These are phyloP conservation scores for Mormyrus proboscirostris DNA, from an alignment of 2,797 vertebrate genomes.

Conservation along the genomic window DNA sequence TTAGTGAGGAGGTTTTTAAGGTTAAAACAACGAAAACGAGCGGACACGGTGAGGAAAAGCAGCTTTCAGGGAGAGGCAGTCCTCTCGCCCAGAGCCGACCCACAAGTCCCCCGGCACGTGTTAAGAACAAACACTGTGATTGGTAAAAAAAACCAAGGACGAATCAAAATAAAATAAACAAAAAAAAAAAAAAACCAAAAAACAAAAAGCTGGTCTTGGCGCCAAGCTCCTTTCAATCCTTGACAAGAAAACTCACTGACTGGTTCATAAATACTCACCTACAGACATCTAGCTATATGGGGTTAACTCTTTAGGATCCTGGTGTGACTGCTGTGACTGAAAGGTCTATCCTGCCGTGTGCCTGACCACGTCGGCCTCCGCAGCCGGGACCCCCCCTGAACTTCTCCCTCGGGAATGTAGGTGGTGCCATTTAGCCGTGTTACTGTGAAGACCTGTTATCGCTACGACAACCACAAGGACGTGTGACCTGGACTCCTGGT, in stretches of 20 bases:
- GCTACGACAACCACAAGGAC: conserved; percentile 55
- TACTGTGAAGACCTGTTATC: conserved; percentile 57
- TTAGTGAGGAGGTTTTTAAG: conserved; percentile 47
- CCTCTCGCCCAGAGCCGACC: conserved; percentile 53
- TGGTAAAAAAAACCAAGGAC: conserved; percentile 66
- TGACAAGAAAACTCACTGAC: conserved; percentile 66
- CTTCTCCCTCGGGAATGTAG: conserved; percentile 58
- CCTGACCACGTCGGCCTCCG: conserved; percentile 27
- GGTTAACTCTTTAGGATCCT: conserved; percentile 55
- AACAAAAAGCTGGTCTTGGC: conserved; percentile 59
- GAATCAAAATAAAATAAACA: conserved; percentile 42
- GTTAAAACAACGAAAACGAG: conserved; percentile 45
- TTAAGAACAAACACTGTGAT: conserved; percentile 72
- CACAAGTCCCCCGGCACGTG: conserved; percentile 59
- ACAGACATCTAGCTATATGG: conserved; percentile 60
- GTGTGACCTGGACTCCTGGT: conserved; percentile 45
- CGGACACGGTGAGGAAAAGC: conserved; percentile 61
- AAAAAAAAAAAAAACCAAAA: conserved; percentile 18
- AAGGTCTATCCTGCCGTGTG: conserved; percentile 43
- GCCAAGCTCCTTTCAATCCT: conserved; percentile 58
- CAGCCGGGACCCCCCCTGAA: conserved; percentile 46
- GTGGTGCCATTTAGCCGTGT: conserved; percentile 64
- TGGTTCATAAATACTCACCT: conserved; percentile 72
- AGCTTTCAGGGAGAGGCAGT: conserved; percentile 73
- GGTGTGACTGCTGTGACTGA: conserved; percentile 62